phyloP scores from a whole-genome alignment of 2,888 invertebrate genomes.

The Galeruca laticollis region DNA sequence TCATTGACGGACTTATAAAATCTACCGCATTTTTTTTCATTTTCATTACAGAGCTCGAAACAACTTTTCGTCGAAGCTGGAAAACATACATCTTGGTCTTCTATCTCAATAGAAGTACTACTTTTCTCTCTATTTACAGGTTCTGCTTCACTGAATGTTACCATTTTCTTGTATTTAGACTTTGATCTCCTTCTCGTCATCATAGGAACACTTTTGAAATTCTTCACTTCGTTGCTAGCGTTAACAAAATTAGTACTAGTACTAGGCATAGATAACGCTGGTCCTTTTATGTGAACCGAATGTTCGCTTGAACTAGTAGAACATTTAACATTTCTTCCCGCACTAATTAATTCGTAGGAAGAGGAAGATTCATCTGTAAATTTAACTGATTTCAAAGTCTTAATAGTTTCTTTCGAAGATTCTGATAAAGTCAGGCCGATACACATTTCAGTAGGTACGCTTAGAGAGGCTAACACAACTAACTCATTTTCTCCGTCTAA shows the following conservation, averaged over 20 bases:
- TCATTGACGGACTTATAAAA: background rate
- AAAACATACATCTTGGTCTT: background rate
- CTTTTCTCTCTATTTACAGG: background rate
- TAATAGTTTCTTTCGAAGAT: slow-evolving; percentile 24
- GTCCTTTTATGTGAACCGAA: background rate
- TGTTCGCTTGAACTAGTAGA: background rate
- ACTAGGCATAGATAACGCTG: slow-evolving; percentile 8
- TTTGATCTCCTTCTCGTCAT: slow-evolving; percentile 13
- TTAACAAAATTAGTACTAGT: slow-evolving; percentile 12
- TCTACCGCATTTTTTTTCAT: background rate
- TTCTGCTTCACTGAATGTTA: slow-evolving; percentile 1
- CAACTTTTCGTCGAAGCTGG: background rate
- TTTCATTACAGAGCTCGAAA: background rate
- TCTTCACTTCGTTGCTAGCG: background rate
- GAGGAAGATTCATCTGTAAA: slow-evolving; percentile 1
- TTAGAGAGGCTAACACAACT: slow-evolving; percentile 45
- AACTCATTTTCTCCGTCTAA: slow-evolving; percentile 45
- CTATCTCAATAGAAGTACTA: background rate
- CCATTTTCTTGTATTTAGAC: slow-evolving; percentile 5
- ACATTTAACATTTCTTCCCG: background rate
- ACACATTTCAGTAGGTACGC: slow-evolving; percentile 44
- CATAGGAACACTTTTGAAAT: background rate
- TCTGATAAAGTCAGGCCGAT: slow-evolving; percentile 45
- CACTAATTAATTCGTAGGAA: background rate
- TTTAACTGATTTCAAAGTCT: slow-evolving; percentile 26